Evolutionary conservation across 1,140 invertebrate species (phyloP), one percentile per base, ranked within the genome.

Genomic region (Odontomachus brunneus): DNA sequence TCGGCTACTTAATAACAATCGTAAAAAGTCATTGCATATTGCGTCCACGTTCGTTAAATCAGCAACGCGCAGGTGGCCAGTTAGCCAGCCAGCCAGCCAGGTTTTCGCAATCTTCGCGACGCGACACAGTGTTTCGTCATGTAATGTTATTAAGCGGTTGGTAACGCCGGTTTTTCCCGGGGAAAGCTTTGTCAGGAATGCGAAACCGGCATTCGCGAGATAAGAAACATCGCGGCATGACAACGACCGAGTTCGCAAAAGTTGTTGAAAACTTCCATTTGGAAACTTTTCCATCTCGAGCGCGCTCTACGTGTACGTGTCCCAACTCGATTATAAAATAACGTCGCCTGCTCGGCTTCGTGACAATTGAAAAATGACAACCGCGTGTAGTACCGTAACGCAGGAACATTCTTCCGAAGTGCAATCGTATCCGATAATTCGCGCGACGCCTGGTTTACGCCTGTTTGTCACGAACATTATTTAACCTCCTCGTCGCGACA

Each of bases 311-410:
- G 5, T 33, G 26, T 51, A 63, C 59, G 26, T 75, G 59, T 65
- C 48, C 49, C 59, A 75, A 75, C 44, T 75, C 73, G 44, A 75
- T 75, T 75, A 75, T 65, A 75, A 75, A 75, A 75, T 75, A 75
- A 75, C 73, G 73, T 75, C 59, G 73, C 57, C 12, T 24, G 29
- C 60, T 62, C 72, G 59, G 60, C 11, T 63, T 59, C 3, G 59
- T 26, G 59, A 44, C 73, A 75, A 75, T 75, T 75, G 73, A 75
- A 75, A 75, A 75, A 65, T 65, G 73, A 75, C 59, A 60, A 75
- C 29, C 73, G 63, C 73, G 59, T 74, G 60, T 22, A n/a, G 24
- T 59, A 33, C n/a, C n/a, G 33, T 59, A 75, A 75, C 73, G 44
- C 73, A 29, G 59, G 49, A 75, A 75, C 63, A 75, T 75, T 24